phyloP scores from a whole-genome alignment of 2,113 vertebrate genomes.

The Pseudonaja textilis region DNA sequence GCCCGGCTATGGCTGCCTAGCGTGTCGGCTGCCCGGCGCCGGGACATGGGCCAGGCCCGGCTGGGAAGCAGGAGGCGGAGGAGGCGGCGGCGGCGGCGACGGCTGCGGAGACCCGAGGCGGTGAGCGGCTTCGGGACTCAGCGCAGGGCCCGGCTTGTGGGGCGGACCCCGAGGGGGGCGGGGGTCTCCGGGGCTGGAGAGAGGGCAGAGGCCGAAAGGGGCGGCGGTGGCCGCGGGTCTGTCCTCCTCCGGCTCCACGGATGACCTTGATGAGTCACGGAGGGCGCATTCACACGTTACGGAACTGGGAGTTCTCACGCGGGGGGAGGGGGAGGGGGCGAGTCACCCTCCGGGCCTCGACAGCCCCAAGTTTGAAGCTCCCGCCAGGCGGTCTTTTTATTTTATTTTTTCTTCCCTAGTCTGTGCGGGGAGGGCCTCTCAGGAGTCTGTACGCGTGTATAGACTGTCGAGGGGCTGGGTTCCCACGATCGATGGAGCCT shows the following conservation, averaged over 20 bases:
- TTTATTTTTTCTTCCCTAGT: background rate
- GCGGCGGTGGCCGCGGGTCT: background rate
- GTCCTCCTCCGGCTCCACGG: background rate
- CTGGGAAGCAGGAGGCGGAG: constrained; percentile 29
- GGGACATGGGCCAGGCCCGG: constrained; percentile 56
- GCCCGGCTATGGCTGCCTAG: constrained; percentile 52
- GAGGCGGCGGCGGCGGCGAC: too few relatives aligned
- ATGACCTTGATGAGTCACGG: background rate
- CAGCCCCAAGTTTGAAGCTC: background rate
- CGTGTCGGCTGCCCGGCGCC: background rate
- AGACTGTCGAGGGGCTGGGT: background rate
- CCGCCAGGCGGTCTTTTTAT: background rate
- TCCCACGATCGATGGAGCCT: background rate
- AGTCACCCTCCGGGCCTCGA: background rate
- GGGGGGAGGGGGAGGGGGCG: background rate
- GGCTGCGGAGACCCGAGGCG: constrained; percentile 8
- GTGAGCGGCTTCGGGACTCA: background rate
- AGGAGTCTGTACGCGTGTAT: background rate
- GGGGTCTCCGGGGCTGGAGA: background rate
- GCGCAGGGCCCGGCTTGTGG: background rate
- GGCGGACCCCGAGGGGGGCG: background rate
- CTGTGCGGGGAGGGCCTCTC: background rate
- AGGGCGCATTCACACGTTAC: background rate
- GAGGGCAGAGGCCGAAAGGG: background rate
- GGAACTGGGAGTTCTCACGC: background rate